Base-by-base conservation (phyloP, 2,797 vertebrate species). In the Spea hammondii region DNA sequence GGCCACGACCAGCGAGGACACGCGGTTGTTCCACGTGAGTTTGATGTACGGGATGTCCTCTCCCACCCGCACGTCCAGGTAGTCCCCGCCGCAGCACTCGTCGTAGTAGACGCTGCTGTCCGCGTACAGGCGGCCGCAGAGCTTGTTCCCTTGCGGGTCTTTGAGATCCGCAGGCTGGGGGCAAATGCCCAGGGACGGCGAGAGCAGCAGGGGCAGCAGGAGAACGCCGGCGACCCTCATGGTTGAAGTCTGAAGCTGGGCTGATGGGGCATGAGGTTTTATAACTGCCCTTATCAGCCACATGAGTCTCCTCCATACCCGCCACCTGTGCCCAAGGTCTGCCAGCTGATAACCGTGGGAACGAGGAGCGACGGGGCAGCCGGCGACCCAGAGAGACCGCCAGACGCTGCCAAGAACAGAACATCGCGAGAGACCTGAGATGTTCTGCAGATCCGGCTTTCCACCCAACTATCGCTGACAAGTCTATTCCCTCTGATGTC, bases 1-100 rank as follows among this genome's bases (percentile, higher is more conserved):
- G 4, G 66, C 88, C 82, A 93, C 93, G 79, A 94, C 92, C 6
- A 94, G 32, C 0, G 93, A 93, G 0, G 93, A 94, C 14, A 48
- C 0, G 0, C 11, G 46, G 69, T 84, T 82, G 2, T 77, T 65
- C 91, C 91, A 94, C 3, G 0, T 0, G 0, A 0, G 1, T 0
- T 91, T 86, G 75, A 93, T 82, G 82, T 80, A 91, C n/a, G 93
- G 93, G 13, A 85, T 8, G 11, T 93, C 92, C 0, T 79, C 2
- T 0, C 0, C 70, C 0, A 89, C 72, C 2, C 8, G 46, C 53
- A 88, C 32, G 0, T 82, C 10, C 4, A 93, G 70, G 65, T 59
- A 85, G 0, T 66, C 10, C 0, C 93, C 93, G 0, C 0, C 12
- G 5, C 92, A 94, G 89, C 93, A 92, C 51, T 90, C 85, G 0